Evolutionary conservation across 2,888 invertebrate genomes (phyloP), one percentile per base, ranked within the genome.

Genomic region (Leptarthrus brevirostris): DNA sequence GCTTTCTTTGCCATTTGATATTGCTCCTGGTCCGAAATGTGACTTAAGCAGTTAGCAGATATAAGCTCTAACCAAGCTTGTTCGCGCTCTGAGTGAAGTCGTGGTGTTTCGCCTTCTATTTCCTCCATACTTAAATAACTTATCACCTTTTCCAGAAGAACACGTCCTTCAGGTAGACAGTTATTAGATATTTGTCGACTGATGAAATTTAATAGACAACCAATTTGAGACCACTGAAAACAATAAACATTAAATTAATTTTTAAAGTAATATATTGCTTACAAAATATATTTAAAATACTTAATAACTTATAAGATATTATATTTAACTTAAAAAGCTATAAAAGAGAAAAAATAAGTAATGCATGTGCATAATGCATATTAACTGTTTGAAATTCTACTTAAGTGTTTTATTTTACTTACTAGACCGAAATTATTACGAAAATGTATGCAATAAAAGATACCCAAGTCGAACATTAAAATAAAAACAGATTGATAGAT

Each of bases 41-140:
- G 87, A 24, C 85, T 83, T 22, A 92, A 84, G 58, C 89, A 87
- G 77, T 90, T 87, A 74, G 89, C 87, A n/a, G 87, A 86, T 10
- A 93, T 83, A 30, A 93, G 83, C 80, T 93, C 92, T 61, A 92
- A 84, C 84, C 92, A 87, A 1, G 92, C 91, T 80, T 91, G 91
- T 81, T 94, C 92, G 40, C 92, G 85, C 82, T 93, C 93, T 74
- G 89, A 89, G 77, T 88, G 88, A 79, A 88, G 87, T 1, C 88
- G 83, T 0, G 79, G 74, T 34, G 81, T 82, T 78, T 85, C 85
- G 47, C 83, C 82, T 24, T 81, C 80, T 18, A 85, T 81, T 80
- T 81, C 72, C 73, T 84, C 83, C 81, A 87, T 88, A 3, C 82
- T 81, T 74, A 90, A 86, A 84, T 90, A 88, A 78, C 89, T 89